Evolutionary conservation across 2,888 invertebrate genomes (phyloP), one percentile per base, ranked within the genome.

Genomic region (Scaptomyza polygonia): DNA sequence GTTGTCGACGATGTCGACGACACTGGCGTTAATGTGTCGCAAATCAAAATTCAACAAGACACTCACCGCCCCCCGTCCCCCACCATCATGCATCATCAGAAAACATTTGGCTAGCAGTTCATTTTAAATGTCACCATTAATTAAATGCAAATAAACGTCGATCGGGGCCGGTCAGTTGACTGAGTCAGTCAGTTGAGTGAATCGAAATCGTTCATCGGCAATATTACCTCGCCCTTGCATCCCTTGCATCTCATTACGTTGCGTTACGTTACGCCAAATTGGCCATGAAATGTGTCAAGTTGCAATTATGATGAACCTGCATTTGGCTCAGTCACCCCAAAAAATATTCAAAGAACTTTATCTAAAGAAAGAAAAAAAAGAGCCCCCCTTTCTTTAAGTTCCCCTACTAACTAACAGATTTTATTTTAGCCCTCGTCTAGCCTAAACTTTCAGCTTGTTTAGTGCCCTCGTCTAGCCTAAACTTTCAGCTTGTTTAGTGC

Each of bases 111-210:
- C 25, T 53, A 67, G 72, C 69, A 77, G 83, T 83, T 83, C 67
- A 83, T 83, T 79, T 83, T 65, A 79, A 76, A 86, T 83, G 86
- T 72, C 86, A 80, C 75, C 75, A 86, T 74, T 83, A 86, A 86
- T 83, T 83, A 86, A 83, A 86, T 80, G 80, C 80, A 83, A 79
- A 83, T 77, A 86, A 86, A 69, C 72, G 74, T 72, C 76, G 81
- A 81, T 76, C 59, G 72, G 39, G 49, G 21, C 32, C 36, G 21
- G 30, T 11, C 59, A 48, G 56, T 40, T 56, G 14, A 8, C n/a
- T n/a, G n/a, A n/a, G n/a, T n/a, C n/a, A n/a, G 36, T 36, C 14
- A 36, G 7, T 14, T 14, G 5, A 36, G 47, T 11, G 43, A 47
- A 7, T 2, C 4, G 27, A 8, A 9, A 29, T 16, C 5, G 7